A percentile compares a stretch with the other conserved stretches of the same genome.
These are phyloP conservation scores for Rhinoderma darwinii DNA, from an alignment of 2,113 vertebrate species.

Conservation along the genomic window DNA sequence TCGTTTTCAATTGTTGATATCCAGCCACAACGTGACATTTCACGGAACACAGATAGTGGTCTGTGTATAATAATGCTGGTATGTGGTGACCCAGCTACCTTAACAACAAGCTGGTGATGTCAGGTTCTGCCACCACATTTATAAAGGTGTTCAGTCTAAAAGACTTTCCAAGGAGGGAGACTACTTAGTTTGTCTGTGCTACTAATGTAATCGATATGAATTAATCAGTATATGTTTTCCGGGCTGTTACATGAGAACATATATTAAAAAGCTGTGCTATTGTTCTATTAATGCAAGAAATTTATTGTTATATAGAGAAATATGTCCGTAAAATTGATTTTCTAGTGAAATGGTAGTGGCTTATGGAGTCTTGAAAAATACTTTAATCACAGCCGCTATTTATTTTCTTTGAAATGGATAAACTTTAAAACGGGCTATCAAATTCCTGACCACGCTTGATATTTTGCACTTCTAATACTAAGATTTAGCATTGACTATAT, in stretches of 20 bases:
- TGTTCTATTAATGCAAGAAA: not conserved
- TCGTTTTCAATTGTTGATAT: constrained; percentile 40
- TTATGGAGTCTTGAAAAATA: not conserved
- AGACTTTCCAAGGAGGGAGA: not conserved
- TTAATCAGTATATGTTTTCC: not conserved
- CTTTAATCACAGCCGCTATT: constrained; percentile 5
- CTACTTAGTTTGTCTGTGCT: too few relatives aligned
- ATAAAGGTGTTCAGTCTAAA: constrained; percentile 14
- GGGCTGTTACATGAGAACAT: not conserved
- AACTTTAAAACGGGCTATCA: constrained; percentile 16
- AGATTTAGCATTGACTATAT: not conserved
- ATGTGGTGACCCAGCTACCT: constrained; percentile 44
- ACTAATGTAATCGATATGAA: not conserved
- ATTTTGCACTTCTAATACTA: constrained; percentile 1
- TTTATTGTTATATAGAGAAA: not conserved
- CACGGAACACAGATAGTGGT: constrained; percentile 37
- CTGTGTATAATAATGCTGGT: constrained; percentile 45
- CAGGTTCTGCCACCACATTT: constrained; percentile 33
- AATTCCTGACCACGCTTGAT: constrained; percentile 11
- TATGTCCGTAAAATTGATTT: not conserved
- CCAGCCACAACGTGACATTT: constrained; percentile 47
- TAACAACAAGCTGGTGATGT: constrained; percentile 21
- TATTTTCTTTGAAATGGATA: constrained; percentile 34
- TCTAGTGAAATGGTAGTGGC: not conserved
- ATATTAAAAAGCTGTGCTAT: not conserved